Evolutionary conservation across 2,888 invertebrate species (phyloP), one percentile per base, ranked within the genome.

Genomic region (Maniola hyperantus): DNA sequence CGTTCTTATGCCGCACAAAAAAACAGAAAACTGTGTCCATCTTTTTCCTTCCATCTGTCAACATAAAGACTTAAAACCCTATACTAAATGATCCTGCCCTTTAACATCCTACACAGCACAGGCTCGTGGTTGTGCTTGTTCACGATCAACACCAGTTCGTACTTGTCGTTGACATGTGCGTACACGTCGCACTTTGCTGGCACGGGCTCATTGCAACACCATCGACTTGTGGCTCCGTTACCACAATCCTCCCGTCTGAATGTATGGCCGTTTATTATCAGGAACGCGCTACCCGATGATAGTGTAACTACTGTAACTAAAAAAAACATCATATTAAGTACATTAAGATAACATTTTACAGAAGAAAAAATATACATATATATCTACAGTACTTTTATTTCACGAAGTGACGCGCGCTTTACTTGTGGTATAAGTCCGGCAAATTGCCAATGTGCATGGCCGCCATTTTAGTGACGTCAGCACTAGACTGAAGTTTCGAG

Each of bases 251-350:
- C 83, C 63, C 80, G 80, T 69, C 83, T 84, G 74, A 85, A 89
- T n/a, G 83, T 86, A 69, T 88, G 86, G 2, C 89, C 89, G 67
- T 88, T 87, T 62, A 89, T 83, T 68, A 88, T 83, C 11, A 89
- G 82, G 58, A 87, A 74, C 4, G 84, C 87, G 67, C 73, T 84
- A 63, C 87, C 88, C 69, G 81, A 79, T n/a, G 85, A 83, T 68
- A 88, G 71, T 11, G 85, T 83, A 33, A 89, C 81, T 68, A 88
- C 85, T 75, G 88, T 79, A 78, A 88, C 88, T 88, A 74, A 77
- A 85, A 71, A 76, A 15, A 57, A 11, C 18, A 57, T 6, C 10
- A 11, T 51, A 11, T 51, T 51, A 48, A 7, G 4, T 26, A 26
- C 26, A 26, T 26, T 26, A 4, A 1, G 4, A 26, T 26, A 26